These are phyloP conservation scores for Leptinotarsa peninsularis DNA, from an alignment of 2,888 invertebrate species.

Conservation along the genomic window DNA sequence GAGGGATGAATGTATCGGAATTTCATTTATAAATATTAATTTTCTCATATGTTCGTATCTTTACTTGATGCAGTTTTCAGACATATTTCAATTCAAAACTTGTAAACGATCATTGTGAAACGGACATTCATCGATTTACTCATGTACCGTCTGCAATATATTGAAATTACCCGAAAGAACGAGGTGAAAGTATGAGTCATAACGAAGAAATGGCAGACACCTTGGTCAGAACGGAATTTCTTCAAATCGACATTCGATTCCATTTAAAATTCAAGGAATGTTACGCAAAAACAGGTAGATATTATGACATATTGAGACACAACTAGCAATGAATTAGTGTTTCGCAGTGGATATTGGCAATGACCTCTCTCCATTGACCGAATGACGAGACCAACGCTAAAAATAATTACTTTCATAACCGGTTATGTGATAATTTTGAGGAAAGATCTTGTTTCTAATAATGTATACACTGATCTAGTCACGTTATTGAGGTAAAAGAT, in stretches of 20 bases:
- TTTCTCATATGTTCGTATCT: no score
- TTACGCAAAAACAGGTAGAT: not conserved
- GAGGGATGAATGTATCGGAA: no score
- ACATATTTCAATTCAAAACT: no score
- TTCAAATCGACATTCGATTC: not conserved
- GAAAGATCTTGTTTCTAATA: not conserved
- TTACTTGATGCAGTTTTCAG: no score
- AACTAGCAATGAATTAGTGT: constrained; percentile 1
- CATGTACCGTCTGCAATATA: not conserved
- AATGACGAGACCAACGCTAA: constrained; percentile 5
- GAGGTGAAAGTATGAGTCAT: constrained; percentile 33
- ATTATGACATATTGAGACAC: constrained; percentile 9
- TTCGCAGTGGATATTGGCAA: constrained; percentile 10
- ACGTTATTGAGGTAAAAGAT: not conserved
- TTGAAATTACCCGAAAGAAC: constrained; percentile 8
- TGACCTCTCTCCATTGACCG: constrained; percentile 9
- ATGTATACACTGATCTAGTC: not conserved
- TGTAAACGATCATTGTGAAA: not conserved
- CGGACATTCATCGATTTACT: not conserved
- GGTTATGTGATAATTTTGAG: constrained; percentile 12
- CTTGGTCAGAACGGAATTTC: constrained; percentile 23
- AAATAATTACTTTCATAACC: constrained; percentile 8
- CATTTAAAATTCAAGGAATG: constrained; percentile 8
- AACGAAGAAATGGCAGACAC: constrained; percentile 22
- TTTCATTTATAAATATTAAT: no score